Base-by-base conservation (phyloP, 2,113 vertebrate species). In the Solea solea region DNA sequence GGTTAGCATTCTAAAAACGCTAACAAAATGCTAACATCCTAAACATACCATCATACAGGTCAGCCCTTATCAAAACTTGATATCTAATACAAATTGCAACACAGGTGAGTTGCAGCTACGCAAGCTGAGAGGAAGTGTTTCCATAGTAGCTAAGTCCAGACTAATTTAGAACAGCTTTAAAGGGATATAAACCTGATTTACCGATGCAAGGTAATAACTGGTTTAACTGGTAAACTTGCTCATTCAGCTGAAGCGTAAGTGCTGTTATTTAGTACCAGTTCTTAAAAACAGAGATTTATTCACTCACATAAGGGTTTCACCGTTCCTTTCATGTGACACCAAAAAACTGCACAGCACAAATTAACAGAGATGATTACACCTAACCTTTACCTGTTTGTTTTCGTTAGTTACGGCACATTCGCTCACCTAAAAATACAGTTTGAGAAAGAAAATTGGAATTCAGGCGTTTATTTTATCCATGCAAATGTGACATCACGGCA, bases 401-500 rank as follows among this genome's bases (percentile, higher is more conserved):
- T 42, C 27, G 41, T 56, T 61, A 41, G 16, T 67, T 46, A 64
- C 8, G 50, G 16, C 58, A 27, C 46, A 49, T 68, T 80, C 66
- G 53, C 52, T 44, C 51, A 61, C 34, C 16, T 34, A 42, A 58
- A 72, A 67, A 50, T 62, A 66, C 49, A 27, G 44, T 69, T 72
- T 71, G 48, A 45, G 67, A 3, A 34, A 56, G n/a, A 69, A 11
- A 52, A 76, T 60, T 61, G 64, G 63, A 70, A 76, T 64, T 73
- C 64, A 67, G 49, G 61, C 81, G 50, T 63, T 59, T 71, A 61
- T 54, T 48, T 65, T 52, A 54, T 83, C 72, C 12, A 9, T 28
- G 62, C 61, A 51, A 28, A 59, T 74, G 52, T 41, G 70, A 78
- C 86, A 64, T 76, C 66, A 63, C 64, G 14, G 83, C 91, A 87